Percentiles rank a stretch among this genome's conserved stretches.
Evolutionary conservation across 2,797 vertebrate species (phyloP).

Genomic region (Alca torda): DNA sequence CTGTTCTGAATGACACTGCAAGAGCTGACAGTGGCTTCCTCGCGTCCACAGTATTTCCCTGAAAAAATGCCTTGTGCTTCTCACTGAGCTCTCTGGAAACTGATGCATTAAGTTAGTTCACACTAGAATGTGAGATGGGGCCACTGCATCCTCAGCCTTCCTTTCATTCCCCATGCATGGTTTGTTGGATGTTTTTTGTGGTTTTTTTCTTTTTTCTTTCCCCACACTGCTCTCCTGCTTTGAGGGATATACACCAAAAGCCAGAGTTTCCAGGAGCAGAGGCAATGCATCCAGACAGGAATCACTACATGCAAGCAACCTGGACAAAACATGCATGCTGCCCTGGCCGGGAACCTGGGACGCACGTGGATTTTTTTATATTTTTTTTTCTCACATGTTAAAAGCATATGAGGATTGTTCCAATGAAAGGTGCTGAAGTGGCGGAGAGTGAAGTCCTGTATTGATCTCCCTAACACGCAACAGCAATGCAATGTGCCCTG

Average conservation of each 20-base stretch:
- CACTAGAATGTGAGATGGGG: neutral
- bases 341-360: neutral
- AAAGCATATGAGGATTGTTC: neutral
- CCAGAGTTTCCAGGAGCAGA: neutral
- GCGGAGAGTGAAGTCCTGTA: neutral
- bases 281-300: neutral
- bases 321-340: neutral
- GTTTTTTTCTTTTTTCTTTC: neutral
- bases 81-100: neutral
- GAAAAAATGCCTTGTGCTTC: neutral
- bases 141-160: neutral
- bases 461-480: slow-evolving; percentile 18
- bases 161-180: neutral
- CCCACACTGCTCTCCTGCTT: neutral
- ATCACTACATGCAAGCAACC: neutral
- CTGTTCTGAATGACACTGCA: neutral
- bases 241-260: neutral
- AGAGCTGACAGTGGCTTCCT: neutral
- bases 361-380: too few relatives aligned
- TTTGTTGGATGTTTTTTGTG: neutral
- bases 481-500: neutral
- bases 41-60: neutral
- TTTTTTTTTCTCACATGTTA: neutral
- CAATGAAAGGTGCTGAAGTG: neutral
- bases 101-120: neutral